Percentiles rank a stretch among this genome's conserved stretches.
phyloP scores from a whole-genome alignment of 2,888 invertebrate species.

The Zhuqinia jingwanae region DNA sequence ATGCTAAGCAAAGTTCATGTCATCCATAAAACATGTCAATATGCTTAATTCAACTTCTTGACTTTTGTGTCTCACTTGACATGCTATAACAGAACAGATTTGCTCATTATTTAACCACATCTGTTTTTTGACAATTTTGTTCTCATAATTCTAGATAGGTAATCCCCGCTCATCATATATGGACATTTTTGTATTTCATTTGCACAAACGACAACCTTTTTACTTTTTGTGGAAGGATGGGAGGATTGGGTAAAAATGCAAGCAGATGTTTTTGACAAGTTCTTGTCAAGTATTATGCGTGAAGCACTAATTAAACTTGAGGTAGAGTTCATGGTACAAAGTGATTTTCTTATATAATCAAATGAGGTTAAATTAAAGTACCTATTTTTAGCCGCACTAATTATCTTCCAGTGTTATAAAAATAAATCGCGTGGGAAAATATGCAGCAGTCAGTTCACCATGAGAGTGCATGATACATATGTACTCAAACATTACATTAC shows the following conservation, averaged over 20 bases:
- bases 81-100: too few species aligned
- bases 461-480: not conserved
- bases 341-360: too few species aligned
- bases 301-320: too few species aligned
- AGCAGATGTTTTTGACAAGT: too few species aligned
- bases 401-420: not conserved
- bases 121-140: too few species aligned
- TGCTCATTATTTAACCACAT: too few species aligned
- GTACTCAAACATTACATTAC: not conserved
- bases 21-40: too few species aligned
- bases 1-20: too few species aligned
- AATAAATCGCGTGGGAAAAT: not conserved
- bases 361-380: not conserved
- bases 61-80: too few species aligned
- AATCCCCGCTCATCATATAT: not conserved
- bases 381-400: not conserved
- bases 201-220: not conserved
- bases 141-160: not conserved
- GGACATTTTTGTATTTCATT: not conserved
- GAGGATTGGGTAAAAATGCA: too few species aligned
- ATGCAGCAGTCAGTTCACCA: not conserved
- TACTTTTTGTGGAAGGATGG: not conserved
- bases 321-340: not conserved
- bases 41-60: too few species aligned
- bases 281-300: not conserved